A percentile compares a stretch with the other conserved stretches of the same genome.
Evolutionary conservation across 2,113 vertebrate species (phyloP).

Genomic region (Bostrychus sinensis): DNA sequence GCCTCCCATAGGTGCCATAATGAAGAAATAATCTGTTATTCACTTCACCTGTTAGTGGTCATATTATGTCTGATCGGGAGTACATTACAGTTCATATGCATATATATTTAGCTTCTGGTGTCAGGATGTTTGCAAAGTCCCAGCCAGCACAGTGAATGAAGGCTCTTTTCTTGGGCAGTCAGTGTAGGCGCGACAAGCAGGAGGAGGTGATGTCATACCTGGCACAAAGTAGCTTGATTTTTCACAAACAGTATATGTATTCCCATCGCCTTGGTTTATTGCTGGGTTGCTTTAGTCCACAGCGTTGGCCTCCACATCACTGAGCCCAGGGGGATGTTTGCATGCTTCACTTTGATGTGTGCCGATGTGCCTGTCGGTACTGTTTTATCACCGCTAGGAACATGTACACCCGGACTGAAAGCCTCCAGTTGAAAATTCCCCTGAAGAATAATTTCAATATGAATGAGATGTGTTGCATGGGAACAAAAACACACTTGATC

Average conservation of each 20-base stretch:
- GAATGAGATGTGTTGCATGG: constrained; percentile 51
- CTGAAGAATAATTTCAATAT: constrained; percentile 65
- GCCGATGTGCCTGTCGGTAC: constrained; percentile 17
- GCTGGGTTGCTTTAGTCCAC: constrained; percentile 22
- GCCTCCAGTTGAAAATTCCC: constrained; percentile 55
- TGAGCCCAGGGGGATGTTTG: constrained; percentile 35
- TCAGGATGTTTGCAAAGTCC: background rate
- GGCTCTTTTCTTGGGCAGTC: constrained; percentile 10
- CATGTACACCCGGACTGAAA: constrained; percentile 14
- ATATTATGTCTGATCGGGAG: too few relatives aligned
- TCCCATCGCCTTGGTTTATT: constrained; percentile 12
- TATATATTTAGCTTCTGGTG: background rate
- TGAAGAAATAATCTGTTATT: too few relatives aligned
- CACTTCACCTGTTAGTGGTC: too few relatives aligned
- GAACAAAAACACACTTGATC: constrained; percentile 45
- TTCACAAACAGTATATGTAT: constrained; percentile 7
- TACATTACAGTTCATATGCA: too few relatives aligned
- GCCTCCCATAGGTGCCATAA: too few relatives aligned
- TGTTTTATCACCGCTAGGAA: constrained; percentile 49
- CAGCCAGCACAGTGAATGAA: constrained; percentile 7
- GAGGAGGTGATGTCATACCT: constrained; percentile 16
- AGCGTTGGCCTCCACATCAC: constrained; percentile 7
- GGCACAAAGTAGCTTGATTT: background rate
- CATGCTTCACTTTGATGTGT: constrained; percentile 55
- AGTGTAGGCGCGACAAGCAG: background rate